Conservation (phyloP, 2,113 vertebrate genomes). For the Myodes glareolus region DNA sequence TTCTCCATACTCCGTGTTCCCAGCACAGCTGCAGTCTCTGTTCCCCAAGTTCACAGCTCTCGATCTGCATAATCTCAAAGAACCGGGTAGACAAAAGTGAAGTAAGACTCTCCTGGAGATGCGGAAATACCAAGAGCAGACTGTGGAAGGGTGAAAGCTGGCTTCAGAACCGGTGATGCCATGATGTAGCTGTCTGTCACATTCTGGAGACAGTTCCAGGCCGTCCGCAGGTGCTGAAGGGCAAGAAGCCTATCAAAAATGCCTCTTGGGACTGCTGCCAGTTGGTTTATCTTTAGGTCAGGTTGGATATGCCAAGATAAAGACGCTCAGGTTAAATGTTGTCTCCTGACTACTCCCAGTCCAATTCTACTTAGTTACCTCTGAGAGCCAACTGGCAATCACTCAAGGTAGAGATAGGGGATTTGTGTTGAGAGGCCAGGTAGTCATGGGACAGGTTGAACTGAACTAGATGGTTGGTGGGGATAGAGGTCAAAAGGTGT, state of each 20-base stretch:
- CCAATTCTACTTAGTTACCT: slow-evolving; percentile 70
- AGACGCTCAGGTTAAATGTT: slow-evolving; percentile 35
- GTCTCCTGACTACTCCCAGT: neutral
- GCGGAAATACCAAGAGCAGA: slow-evolving; percentile 81
- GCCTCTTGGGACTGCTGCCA: slow-evolving; percentile 84
- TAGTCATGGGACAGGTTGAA: slow-evolving; percentile 89
- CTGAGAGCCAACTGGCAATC: slow-evolving; percentile 77
- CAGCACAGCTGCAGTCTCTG: slow-evolving; percentile 86
- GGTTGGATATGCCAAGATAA: slow-evolving; percentile 81
- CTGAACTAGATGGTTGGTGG: slow-evolving; percentile 81
- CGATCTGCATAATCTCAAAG: slow-evolving; percentile 85
- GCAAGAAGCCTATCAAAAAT: slow-evolving; percentile 84
- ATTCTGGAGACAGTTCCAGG: slow-evolving; percentile 87
- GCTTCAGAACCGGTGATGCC: neutral
- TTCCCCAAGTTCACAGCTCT: slow-evolving; percentile 85
- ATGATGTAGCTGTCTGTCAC: slow-evolving; percentile 26
- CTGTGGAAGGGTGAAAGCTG: fast-evolving
- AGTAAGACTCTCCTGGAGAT: slow-evolving; percentile 86
- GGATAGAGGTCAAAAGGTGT: slow-evolving; percentile 87
- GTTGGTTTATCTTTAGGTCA: slow-evolving; percentile 89
- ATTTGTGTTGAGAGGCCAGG: slow-evolving; percentile 76
- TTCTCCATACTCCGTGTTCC: neutral
- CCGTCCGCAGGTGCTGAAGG: slow-evolving; percentile 86
- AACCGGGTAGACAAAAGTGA: slow-evolving; percentile 81
- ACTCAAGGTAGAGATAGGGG: slow-evolving; percentile 16